phyloP scores from a whole-genome alignment of 2,113 vertebrate species.

The Ancistrus triradiatus region DNA sequence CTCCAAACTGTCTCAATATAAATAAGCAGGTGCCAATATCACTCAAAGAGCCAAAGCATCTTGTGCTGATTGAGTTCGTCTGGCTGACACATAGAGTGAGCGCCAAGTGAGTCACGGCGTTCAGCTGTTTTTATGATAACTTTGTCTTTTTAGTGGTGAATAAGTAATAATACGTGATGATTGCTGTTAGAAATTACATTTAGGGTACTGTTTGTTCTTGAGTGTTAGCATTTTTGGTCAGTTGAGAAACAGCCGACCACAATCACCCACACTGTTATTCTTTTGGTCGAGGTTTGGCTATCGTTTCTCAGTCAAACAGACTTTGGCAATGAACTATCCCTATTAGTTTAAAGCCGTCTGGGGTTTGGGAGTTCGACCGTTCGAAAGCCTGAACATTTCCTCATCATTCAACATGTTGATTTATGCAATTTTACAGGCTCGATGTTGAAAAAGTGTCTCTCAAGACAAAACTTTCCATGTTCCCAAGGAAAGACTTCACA shows the following conservation, averaged over 20 bases:
- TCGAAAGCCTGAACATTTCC: neutral
- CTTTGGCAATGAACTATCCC: neutral
- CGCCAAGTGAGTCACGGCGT: neutral
- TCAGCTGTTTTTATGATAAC: neutral
- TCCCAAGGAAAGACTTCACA: constrained; percentile 50
- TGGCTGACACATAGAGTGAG: neutral
- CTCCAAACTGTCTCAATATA: constrained; percentile 77
- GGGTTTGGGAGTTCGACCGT: neutral
- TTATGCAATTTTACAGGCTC: neutral
- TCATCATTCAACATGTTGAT: constrained; percentile 3
- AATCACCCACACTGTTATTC: neutral
- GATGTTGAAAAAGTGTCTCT: constrained; percentile 19
- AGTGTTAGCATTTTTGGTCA: neutral
- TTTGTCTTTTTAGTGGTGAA: neutral
- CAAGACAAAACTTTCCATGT: constrained; percentile 44
- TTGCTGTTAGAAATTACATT: neutral
- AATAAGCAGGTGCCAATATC: constrained; percentile 72
- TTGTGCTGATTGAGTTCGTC: constrained; percentile 39
- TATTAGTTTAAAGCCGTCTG: constrained; percentile 7
- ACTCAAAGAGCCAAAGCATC: constrained; percentile 58
- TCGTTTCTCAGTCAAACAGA: neutral
- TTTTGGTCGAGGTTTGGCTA: neutral
- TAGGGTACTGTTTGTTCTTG: neutral
- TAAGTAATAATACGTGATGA: too few relatives aligned
- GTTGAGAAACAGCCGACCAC: neutral